phyloP scores from a whole-genome alignment of 2,888 invertebrate species.

The Eupithecia vulgata region DNA sequence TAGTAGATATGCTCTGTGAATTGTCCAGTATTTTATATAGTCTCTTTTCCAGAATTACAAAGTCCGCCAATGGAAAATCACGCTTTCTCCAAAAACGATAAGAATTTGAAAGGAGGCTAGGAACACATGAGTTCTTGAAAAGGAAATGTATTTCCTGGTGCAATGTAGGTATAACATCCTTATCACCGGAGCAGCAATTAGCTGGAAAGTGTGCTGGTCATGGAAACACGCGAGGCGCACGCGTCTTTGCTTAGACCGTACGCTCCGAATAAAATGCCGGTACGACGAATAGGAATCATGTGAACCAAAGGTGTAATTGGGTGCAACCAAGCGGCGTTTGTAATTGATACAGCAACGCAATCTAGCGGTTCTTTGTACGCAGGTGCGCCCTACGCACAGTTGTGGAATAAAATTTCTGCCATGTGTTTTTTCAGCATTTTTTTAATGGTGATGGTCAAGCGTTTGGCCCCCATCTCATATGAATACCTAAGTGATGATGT shows the following conservation, averaged over 20 bases:
- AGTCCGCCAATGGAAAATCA: neutral
- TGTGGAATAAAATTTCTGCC: constrained; percentile 21
- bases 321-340: constrained; percentile 76
- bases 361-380: constrained; percentile 77
- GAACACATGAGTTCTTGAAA: neutral
- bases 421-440: neutral
- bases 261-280: constrained; percentile 36
- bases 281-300: constrained; percentile 75
- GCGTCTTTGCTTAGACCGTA: constrained; percentile 28
- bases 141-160: constrained; percentile 8
- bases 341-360: constrained; percentile 78
- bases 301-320: constrained; percentile 77
- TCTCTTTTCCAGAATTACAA: neutral
- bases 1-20: no score
- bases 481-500: no score
- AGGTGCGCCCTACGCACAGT: constrained; percentile 61
- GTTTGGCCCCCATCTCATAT: no score
- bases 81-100: neutral
- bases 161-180: constrained; percentile 19
- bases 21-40: no score
- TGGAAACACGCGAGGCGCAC: constrained; percentile 27
- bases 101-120: neutral
- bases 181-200: constrained; percentile 21
- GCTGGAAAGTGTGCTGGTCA: constrained; percentile 22
- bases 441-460: no score